Base-by-base conservation (phyloP, 2,888 invertebrate species). In the Caenorhabditis uteleia region DNA sequence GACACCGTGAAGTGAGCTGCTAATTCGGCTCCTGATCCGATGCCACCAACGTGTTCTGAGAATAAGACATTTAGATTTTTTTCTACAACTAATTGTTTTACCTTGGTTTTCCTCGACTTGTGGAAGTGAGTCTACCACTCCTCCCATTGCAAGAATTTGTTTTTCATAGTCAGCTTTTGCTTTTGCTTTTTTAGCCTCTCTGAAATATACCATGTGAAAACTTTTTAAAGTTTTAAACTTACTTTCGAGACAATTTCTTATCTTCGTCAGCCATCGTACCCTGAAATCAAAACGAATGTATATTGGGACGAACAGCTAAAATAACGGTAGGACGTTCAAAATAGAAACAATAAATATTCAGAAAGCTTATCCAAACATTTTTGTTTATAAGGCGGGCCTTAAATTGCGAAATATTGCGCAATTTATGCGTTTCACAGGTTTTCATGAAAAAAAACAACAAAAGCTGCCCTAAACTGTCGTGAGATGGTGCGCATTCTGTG, bases 1-100 rank as follows among this genome's bases (percentile, higher is more conserved):
- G 95, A 95, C 66, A 98, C 91, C 3, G 95, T 93, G 84, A 98
- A 98, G 85, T 97, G 95, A 33, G 91, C 90, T 58, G 91, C 93
- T 16, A 94, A 86, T 55, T 92, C 92, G 12, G 68, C 74, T 2
- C 74, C 81, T 0, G 77, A 73, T n/a, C 82, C 82, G 58, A 82
- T 82, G 29, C 82, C 82, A 20, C 70, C 76, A 16, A 56, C 74
- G n/a, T n/a, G n/a, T 47, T 54, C 56, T 46, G 44, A 27, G 51
- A 47, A 27, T 43, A 14, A 43, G 46, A 10, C 21, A 40, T 40
- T 14, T 18, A 12, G 10, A 29, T 43, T 44, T 49, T 12, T 16
- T 48, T 10, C 31, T 29, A 14, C 3, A 33, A 23, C 12, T 47
- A 50, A 29, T 23, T 20, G 14, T 26, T n/a, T 21, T 25, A 55